Evolutionary conservation across 1,140 invertebrate genomes (phyloP).

Genomic region (Tetramorium parvispinum): DNA sequence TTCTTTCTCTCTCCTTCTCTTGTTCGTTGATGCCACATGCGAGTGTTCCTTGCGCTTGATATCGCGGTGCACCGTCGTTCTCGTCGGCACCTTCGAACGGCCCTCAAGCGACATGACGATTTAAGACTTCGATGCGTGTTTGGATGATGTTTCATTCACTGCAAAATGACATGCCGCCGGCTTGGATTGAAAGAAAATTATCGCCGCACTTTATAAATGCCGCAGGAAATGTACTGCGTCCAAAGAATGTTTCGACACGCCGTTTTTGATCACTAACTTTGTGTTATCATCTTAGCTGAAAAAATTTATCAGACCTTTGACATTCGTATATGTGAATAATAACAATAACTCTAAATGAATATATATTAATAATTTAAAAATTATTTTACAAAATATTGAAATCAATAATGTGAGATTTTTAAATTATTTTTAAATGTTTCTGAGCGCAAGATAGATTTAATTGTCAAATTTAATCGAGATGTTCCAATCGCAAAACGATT

Average conservation of each 20-base stretch:
- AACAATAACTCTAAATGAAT: background rate
- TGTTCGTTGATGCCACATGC: slow-evolving; percentile 8
- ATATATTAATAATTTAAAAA: background rate
- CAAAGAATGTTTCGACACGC: background rate
- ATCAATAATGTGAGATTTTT: background rate
- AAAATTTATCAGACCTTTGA: background rate
- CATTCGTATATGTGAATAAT: background rate
- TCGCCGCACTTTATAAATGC: slow-evolving; percentile 37
- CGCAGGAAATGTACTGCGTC: background rate
- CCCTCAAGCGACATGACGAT: slow-evolving; percentile 46
- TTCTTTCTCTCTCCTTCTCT: background rate
- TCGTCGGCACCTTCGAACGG: slow-evolving; percentile 34
- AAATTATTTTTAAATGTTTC: background rate
- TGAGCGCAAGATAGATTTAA: background rate
- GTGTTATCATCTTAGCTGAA: background rate
- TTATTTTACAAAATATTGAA: background rate
- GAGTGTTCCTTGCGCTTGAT: slow-evolving; percentile 30
- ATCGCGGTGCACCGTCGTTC: slow-evolving; percentile 34
- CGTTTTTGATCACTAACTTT: background rate
- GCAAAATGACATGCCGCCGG: slow-evolving; percentile 21
- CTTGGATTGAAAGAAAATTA: slow-evolving; percentile 49
- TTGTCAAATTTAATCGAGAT: background rate
- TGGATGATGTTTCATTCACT: slow-evolving; percentile 47
- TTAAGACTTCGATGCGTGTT: slow-evolving; percentile 47
- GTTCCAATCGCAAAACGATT: background rate